Conservation (phyloP, 2,797 vertebrate species). For the Streptopelia turtur region DNA sequence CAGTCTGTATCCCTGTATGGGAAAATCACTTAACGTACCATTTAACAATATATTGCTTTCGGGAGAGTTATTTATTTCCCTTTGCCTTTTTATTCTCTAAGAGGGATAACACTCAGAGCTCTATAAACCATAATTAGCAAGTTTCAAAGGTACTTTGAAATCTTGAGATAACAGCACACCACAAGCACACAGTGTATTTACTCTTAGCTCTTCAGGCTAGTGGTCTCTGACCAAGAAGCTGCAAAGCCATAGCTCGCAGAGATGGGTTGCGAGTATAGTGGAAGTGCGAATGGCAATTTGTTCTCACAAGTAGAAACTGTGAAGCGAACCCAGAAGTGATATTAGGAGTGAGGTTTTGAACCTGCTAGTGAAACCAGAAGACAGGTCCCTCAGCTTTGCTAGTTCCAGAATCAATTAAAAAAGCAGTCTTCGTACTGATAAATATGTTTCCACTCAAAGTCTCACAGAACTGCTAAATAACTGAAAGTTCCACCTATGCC, state of each 20-base stretch:
- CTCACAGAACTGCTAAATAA: neutral
- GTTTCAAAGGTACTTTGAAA: neutral
- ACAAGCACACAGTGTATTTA: neutral
- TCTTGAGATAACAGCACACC: neutral
- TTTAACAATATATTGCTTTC: neutral
- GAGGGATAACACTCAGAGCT: neutral
- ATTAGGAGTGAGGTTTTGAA: neutral
- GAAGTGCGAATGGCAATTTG: neutral
- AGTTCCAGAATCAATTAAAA: neutral
- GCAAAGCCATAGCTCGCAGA: neutral
- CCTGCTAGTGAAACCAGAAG: neutral
- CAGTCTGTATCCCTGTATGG: neutral
- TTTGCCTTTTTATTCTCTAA: neutral
- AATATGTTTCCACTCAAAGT: constrained; percentile 51
- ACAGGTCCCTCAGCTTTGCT: neutral
- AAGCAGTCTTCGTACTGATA: neutral
- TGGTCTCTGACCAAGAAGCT: neutral
- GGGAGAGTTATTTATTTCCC: neutral
- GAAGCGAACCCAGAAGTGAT: neutral
- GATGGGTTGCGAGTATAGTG: neutral
- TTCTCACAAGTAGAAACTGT: neutral
- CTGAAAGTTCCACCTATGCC: neutral
- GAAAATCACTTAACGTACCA: neutral
- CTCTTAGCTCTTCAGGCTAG: neutral
- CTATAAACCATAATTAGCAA: neutral